Evolutionary conservation across 2,797 vertebrate genomes (phyloP).

Genomic region (Notolepis coatsorum): DNA sequence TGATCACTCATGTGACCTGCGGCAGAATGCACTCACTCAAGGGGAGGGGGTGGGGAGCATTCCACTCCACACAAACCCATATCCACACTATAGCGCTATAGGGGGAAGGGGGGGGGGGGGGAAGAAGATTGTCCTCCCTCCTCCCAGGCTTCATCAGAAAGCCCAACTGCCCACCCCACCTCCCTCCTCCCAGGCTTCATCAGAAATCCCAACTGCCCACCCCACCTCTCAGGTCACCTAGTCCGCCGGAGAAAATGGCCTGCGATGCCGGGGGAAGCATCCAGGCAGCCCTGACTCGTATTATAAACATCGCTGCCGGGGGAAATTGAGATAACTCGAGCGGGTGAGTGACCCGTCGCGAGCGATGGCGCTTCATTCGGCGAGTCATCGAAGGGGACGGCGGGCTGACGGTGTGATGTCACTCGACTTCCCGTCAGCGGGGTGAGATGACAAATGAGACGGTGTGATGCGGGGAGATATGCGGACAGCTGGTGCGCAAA

Average conservation of each 20-base stretch:
- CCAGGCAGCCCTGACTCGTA: background rate
- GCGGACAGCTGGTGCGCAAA: conserved; percentile 66
- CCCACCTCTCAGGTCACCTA: conserved; percentile 5
- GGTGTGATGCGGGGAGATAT: conserved; percentile 52
- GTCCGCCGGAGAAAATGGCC: conserved; percentile 36
- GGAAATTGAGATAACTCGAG: conserved; percentile 48
- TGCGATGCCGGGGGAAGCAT: conserved; percentile 8
- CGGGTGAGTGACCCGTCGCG: conserved; percentile 49
- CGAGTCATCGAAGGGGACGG: conserved; percentile 25
- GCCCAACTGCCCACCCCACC: background rate
- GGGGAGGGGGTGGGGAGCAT: conserved; percentile 19
- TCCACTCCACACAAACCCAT: background rate
- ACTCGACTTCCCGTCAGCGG: conserved; percentile 40
- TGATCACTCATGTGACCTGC: conserved; percentile 70
- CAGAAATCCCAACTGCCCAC: conserved; percentile 13
- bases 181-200: conserved; percentile 27
- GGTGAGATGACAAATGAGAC: conserved; percentile 58
- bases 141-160: conserved; percentile 31
- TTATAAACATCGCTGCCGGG: conserved; percentile 21
- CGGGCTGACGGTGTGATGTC: conserved; percentile 29
- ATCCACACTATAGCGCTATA: conserved; percentile 22
- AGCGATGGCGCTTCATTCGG: conserved; percentile 22
- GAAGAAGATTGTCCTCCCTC: conserved; percentile 13
- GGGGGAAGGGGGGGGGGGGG: background rate
- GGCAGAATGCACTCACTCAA: conserved; percentile 30